Conservation (phyloP, 2,888 invertebrate genomes). For the Drosophila longiperda region DNA sequence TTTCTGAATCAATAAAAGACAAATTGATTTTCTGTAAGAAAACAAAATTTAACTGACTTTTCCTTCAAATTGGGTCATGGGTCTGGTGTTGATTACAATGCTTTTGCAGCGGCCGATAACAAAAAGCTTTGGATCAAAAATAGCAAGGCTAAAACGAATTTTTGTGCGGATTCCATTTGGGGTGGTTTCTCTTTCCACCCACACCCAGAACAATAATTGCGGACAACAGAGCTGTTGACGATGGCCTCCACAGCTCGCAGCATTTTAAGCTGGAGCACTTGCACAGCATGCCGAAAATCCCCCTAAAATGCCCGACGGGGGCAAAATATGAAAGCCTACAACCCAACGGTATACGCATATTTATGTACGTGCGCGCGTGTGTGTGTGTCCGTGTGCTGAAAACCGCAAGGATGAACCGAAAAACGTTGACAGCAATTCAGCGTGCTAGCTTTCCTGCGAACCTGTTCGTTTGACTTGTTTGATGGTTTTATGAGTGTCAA, state of each 20-base stretch:
- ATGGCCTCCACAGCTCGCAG: constrained; percentile 18
- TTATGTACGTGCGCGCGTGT: constrained; percentile 4
- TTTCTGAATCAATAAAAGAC: constrained; percentile 84
- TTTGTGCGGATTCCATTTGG: constrained; percentile 3
- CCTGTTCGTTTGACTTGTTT: constrained; percentile 83
- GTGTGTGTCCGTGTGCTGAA: constrained; percentile 21
- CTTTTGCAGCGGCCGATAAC: neutral
- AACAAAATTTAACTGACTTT: constrained; percentile 71
- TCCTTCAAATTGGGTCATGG: constrained; percentile 24
- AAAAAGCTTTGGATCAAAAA: constrained; percentile 17
- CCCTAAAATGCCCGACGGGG: constrained; percentile 18
- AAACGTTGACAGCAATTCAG: constrained; percentile 64
- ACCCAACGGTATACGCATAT: constrained; percentile 14
- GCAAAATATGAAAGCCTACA: constrained; percentile 47
- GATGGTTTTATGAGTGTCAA: constrained; percentile 83
- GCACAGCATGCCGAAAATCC: constrained; percentile 14
- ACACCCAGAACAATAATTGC: neutral
- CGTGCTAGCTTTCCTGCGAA: constrained; percentile 67
- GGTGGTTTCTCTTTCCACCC: constrained; percentile 12
- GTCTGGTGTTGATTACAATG: neutral
- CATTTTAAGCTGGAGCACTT: constrained; percentile 18
- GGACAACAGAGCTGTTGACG: neutral
- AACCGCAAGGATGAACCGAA: constrained; percentile 58
- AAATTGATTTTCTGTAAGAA: constrained; percentile 85
- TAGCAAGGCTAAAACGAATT: neutral